Evolutionary conservation across 2,113 vertebrate species (phyloP).

Genomic region (Patagioenas fasciata): DNA sequence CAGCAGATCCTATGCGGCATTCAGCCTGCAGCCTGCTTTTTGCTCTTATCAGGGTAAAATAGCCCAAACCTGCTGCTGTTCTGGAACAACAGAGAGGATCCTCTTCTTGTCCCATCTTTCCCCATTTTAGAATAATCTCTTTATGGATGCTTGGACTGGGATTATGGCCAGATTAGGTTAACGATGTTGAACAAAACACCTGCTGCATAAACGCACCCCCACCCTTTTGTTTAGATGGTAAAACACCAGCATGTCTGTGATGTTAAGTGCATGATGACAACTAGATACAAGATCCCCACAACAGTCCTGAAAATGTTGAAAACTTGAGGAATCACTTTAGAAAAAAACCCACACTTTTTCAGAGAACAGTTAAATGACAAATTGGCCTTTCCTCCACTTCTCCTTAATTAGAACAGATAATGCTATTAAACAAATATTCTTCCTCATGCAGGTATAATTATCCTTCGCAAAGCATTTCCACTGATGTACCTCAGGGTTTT

Average conservation of each 20-base stretch:
- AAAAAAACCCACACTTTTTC: constrained; percentile 15
- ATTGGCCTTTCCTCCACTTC: neutral
- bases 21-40: neutral
- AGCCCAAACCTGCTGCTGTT: neutral
- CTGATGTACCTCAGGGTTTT: constrained; percentile 56
- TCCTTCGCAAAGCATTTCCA: constrained; percentile 56
- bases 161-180: neutral
- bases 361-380: constrained; percentile 22
- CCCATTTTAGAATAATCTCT: neutral
- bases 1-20: neutral
- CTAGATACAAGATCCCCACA: neutral
- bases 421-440: constrained; percentile 55
- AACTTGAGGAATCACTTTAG: neutral
- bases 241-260: neutral
- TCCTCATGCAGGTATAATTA: constrained; percentile 57
- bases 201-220: rapidly evolving
- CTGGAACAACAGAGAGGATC: neutral
- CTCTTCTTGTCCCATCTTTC: neutral
- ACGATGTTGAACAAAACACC: neutral
- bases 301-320: neutral
- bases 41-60: neutral
- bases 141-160: neutral
- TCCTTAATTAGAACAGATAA: constrained; percentile 57
- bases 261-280: neutral
- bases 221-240: neutral